Base-by-base conservation (phyloP, 2,113 vertebrate genomes). In the Crocuta crocuta region DNA sequence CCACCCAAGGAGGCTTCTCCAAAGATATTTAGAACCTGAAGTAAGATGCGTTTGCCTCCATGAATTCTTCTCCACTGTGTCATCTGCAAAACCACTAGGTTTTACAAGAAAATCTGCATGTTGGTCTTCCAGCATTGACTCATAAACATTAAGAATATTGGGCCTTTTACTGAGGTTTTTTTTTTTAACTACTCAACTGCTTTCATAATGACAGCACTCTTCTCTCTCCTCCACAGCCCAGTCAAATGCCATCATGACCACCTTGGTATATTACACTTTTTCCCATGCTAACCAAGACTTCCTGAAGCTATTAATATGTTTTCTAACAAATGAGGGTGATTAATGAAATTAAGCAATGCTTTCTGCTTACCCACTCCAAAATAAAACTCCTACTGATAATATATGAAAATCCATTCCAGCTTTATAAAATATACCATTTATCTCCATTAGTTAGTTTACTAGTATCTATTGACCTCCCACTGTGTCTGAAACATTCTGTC, bases 301-400 rank as follows among this genome's bases (percentile, higher is more conserved):
- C 70, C 80, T 74, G 1, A 53, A 95, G 39, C 79, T 92, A 78
- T 85, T 82, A 78, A 78, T 86, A 35, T 17, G 65, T 39, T 92
- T 90, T 89, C 65, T 88, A 58, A 74, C 53, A 98, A 93, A 78
- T 55, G 17, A 92, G n/a, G 19, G 65, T 91, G 43, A 81, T 94
- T 96, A 91, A 93, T 96, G 96, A 94, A 97, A 94, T 95, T 71
- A 93, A 91, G 28, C 26, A 91, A 91, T 11, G 74, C 61, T 91
- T 87, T 96, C 91, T 71, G 48, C 74, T 94, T 94, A 13, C 78
- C 48, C 1, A 0, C 53, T 88, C 33, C 71, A 97, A 88, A 96
- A 88, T 87, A 94, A 91, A 97, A 95, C 50, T 81, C 94, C 76
- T 93, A 79, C 55, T 80, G 58, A 65, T 91, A 88, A 63, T 65